Evolutionary conservation across 2,113 vertebrate genomes (phyloP), one percentile per base, ranked within the genome.

Genomic region (Larimichthys crocea): DNA sequence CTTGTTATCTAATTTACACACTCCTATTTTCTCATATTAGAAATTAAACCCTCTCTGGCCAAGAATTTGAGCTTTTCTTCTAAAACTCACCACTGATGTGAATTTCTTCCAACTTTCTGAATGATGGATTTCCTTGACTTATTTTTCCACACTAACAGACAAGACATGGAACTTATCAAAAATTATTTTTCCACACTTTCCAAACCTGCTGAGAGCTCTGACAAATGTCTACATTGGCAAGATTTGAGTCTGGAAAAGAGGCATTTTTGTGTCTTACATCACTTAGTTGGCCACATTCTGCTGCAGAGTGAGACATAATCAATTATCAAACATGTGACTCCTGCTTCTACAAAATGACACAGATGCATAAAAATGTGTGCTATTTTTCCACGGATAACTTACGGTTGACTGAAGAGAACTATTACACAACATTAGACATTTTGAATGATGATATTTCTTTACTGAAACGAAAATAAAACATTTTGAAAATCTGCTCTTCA

Each of bases 231-330:
- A 29, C 19, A 15, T 42, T 70, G 64, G 29, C 24, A 7, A 2
- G 6, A 56, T 53, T 56, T 44, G 31, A 15, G 24, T 78, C 19
- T 68, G 56, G 20, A 42, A 61, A 55, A 65, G 46, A 63, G 10
- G 24, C 7, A 17, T 78, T 75, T 70, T 73, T 66, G 52, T 62
- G 63, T 69, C 62, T 40, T 29, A 59, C 61, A 76, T 84, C 69
- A 55, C 5, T 61, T 61, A 29, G 16, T 14, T 68, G 65, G 70
- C 42, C 46, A 42, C 70, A 68, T 49, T 81, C 62, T 20, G 57
- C 52, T 72, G 31, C 46, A 60, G 35, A 55, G 44, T 52, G 73
- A 90, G 53, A 80, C 59, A 35, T 24, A 22, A 83, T 80, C 55
- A 50, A 72, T 72, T 52, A 75, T 50, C 4, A 68, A 77, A 76